phyloP scores from a whole-genome alignment of 2,888 invertebrate genomes.

The Lepidocyrtinus sp. region DNA sequence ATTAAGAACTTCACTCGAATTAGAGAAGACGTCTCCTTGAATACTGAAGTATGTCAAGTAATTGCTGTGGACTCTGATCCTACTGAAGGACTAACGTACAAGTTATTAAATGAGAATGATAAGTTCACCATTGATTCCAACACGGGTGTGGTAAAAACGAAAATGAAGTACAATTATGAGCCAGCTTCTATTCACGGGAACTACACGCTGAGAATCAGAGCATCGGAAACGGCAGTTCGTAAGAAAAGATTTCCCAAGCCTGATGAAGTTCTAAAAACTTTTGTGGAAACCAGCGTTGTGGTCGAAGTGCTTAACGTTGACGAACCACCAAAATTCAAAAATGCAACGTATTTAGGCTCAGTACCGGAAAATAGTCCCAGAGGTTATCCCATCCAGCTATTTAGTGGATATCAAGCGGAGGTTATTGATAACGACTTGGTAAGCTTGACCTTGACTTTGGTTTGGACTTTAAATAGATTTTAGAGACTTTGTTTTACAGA shows the following conservation, averaged over 20 bases:
- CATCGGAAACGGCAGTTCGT: too few species aligned
- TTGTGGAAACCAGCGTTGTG: background rate
- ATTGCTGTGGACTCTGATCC: background rate
- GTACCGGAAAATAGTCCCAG: constrained; percentile 23
- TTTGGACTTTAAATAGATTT: too few species aligned
- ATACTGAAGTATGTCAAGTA: background rate
- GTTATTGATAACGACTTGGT: background rate
- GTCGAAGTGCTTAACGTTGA: background rate
- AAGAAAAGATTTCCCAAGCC: background rate
- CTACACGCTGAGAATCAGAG: background rate
- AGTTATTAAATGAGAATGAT: background rate
- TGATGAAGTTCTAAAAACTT: too few species aligned
- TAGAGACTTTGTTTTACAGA: background rate
- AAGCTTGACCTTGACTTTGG: background rate
- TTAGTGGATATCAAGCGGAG: background rate
- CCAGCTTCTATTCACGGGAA: background rate
- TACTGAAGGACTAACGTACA: background rate
- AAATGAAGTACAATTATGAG: background rate
- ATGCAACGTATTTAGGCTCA: background rate
- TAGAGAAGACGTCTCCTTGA: background rate
- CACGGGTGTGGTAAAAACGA: background rate
- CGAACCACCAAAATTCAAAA: constrained; percentile 6
- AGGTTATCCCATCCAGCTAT: background rate
- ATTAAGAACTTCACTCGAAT: background rate
- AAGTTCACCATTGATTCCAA: background rate